Conservation (phyloP, 2,797 vertebrate species). For the Gymnothorax reevesii region DNA sequence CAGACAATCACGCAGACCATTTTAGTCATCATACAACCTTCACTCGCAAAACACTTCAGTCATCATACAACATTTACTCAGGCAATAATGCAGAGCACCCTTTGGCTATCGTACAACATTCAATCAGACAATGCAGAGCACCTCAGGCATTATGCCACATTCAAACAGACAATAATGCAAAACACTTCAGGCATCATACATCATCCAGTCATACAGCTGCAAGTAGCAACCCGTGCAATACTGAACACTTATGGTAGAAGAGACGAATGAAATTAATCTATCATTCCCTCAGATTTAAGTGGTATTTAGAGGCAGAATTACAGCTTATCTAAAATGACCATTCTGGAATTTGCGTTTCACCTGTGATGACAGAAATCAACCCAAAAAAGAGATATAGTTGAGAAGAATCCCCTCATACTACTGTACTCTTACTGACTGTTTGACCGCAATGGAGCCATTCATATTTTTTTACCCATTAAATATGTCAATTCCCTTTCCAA, state of each 20-base stretch:
- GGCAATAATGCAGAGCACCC: too few species aligned
- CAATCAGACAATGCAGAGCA: neutral
- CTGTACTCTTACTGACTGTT: slow-evolving; percentile 7
- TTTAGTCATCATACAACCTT: too few species aligned
- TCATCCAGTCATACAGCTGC: neutral
- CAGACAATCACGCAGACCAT: too few species aligned
- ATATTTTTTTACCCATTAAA: neutral
- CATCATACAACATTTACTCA: neutral
- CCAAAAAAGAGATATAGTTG: neutral
- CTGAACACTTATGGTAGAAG: neutral
- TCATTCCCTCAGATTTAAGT: neutral
- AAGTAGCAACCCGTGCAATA: neutral
- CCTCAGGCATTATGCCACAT: neutral
- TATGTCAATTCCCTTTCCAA: neutral
- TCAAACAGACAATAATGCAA: too few species aligned
- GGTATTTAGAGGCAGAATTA: neutral
- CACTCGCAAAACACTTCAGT: neutral
- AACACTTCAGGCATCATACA: too few species aligned
- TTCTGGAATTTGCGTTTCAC: neutral
- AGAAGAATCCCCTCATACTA: neutral
- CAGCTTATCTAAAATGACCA: neutral
- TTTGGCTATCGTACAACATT: neutral
- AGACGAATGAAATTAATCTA: neutral
- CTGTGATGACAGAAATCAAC: neutral
- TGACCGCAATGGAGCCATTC: neutral